These are phyloP conservation scores for Halictus rubicundus DNA, from an alignment of 1,140 invertebrate genomes.

Conservation along the genomic window DNA sequence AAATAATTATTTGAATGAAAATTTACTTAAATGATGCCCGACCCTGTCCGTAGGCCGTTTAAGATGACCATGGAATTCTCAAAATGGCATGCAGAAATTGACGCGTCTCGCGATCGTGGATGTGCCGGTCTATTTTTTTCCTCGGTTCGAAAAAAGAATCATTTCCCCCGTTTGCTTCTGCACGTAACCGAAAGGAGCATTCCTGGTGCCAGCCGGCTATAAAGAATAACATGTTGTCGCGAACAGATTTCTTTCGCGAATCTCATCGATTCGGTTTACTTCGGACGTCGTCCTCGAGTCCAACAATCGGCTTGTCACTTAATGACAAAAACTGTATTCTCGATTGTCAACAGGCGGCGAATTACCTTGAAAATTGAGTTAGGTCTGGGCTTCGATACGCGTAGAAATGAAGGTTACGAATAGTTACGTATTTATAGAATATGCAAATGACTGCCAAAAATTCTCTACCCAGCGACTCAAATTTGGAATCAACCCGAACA, in stretches of 20 bases:
- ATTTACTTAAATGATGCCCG: no score
- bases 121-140: slow-evolving; percentile 15
- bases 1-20: no score
- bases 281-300: neutral
- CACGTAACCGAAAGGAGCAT: neutral
- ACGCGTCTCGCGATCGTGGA: neutral
- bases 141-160: neutral
- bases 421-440: no score
- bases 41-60: no score
- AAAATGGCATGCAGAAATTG: neutral
- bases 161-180: slow-evolving; percentile 17
- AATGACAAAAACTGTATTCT: neutral
- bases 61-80: neutral
- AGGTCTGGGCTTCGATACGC: no score
- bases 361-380: no score
- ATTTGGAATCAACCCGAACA: no score
- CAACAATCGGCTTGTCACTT: neutral
- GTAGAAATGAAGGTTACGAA: no score
- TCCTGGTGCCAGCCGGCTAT: neutral
- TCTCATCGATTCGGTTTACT: neutral
- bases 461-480: no score
- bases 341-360: no score
- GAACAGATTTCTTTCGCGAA: no score
- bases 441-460: no score
- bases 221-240: neutral